Percentiles rank a stretch among this genome's conserved stretches.
These are phyloP conservation scores for Lasioglossum malachurum DNA, from an alignment of 2,888 invertebrate species.

Conservation along the genomic window DNA sequence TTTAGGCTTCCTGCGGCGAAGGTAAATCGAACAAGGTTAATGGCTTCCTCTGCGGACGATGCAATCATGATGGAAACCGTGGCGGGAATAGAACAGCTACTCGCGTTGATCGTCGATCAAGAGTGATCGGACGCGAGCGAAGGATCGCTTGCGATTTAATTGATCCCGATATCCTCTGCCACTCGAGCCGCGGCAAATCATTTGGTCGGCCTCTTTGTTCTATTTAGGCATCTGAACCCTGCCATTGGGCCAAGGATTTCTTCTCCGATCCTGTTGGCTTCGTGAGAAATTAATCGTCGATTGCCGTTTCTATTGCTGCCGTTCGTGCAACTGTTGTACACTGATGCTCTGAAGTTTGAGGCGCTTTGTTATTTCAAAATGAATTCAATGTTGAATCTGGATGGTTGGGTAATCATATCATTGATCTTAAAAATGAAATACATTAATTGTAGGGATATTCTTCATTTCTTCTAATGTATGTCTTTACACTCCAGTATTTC, in stretches of 20 bases:
- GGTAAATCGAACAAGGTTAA: slow-evolving; percentile 67
- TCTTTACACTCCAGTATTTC: too few relatives aligned
- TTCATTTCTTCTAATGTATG: too few relatives aligned
- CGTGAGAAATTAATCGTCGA: not conserved
- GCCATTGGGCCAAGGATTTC: slow-evolving; percentile 33
- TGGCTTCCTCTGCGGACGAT: slow-evolving; percentile 53
- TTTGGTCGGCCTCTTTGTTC: slow-evolving; percentile 24
- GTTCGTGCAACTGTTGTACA: not conserved
- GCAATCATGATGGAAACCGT: slow-evolving; percentile 54
- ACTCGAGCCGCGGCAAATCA: not conserved
- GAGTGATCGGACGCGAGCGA: not conserved
- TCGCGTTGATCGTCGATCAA: not conserved
- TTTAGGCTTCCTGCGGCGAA: slow-evolving; percentile 48
- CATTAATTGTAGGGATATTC: not conserved
- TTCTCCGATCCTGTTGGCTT: slow-evolving; percentile 17
- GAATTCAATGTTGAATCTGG: too few relatives aligned
- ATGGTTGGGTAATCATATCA: too few relatives aligned
- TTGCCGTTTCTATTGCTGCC: not conserved
- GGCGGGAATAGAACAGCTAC: slow-evolving; percentile 16
- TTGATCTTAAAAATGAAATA: not conserved
- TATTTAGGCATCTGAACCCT: slow-evolving; percentile 15
- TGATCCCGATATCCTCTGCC: not conserved
- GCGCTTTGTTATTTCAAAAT: not conserved
- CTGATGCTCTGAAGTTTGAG: not conserved
- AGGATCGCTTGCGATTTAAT: slow-evolving; percentile 11